Evolutionary conservation across 2,113 vertebrate species (phyloP), one percentile per base, ranked within the genome.

Genomic region (Seriola quinqueradiata): DNA sequence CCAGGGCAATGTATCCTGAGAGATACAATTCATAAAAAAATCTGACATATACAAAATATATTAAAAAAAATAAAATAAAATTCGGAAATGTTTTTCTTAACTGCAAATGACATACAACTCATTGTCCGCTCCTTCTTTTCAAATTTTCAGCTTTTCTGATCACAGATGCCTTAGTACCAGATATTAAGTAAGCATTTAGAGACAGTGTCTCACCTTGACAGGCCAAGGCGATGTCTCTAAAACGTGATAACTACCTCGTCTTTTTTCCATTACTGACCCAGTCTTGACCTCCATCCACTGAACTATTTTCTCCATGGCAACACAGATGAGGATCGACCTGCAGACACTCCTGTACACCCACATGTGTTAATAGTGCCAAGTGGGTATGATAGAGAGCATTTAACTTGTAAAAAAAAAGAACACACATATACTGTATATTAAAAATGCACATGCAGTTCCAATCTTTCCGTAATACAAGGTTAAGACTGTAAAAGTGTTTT

Each of bases 261-360:
- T 68, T 16, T 71, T 61, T 70, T 78, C 48, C 16, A 79, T 70
- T 75, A 44, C 73, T 50, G 17, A 80, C 75, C 80, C 63, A 32
- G 10, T 83, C 70, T 60, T 82, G 85, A 92, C 65, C 87, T 75
- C 58, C 3, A 32, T 54, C 66, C 63, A 64, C 42, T 23, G 63
- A 75, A 52, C 58, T 25, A 64, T 85, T 64, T 78, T 84, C 66
- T 85, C 82, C 82, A 78, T 87, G 82, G 79, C 77, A 91, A 81
- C 74, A 7, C 52, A 70, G 75, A 77, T 80, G 44, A 84, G 16
- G 40, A 55, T 78, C 8, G 25, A 55, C 69, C 75, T 3, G 14
- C n/a, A 66, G 34, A 68, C 55, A 50, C 44, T 68, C 46, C 23
- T 57, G 60, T 38, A 58, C 59, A 69, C 74, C 74, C 73, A 80